Conservation (phyloP, 2,888 invertebrate genomes). For the Andrena flavipes region DNA sequence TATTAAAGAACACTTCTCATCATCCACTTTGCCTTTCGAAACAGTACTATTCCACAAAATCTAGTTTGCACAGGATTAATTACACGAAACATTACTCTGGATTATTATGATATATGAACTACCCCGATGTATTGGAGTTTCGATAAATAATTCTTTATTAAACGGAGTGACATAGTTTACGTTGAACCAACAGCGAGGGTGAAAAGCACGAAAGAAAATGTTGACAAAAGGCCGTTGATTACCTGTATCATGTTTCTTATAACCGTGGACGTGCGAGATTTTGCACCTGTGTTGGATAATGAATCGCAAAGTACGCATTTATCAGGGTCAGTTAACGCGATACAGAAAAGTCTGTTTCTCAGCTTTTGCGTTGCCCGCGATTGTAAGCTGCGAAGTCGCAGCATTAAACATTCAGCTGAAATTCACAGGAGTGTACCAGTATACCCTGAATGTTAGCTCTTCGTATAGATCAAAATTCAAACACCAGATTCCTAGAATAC, state of each 20-base stretch:
- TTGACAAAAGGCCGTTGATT: neutral
- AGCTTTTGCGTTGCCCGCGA: slow-evolving; percentile 24
- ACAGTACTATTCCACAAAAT: too few species aligned
- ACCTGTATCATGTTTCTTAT: slow-evolving; percentile 17
- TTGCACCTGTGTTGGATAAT: slow-evolving; percentile 19
- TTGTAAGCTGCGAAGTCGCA: slow-evolving; percentile 7
- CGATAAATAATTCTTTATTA: neutral
- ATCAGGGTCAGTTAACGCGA: slow-evolving; percentile 30
- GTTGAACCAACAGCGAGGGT: neutral
- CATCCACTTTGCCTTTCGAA: too few species aligned
- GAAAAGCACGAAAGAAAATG: neutral
- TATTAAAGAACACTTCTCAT: too few species aligned
- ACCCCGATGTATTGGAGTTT: too few species aligned
- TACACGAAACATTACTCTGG: too few species aligned
- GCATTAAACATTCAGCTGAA: slow-evolving; percentile 46
- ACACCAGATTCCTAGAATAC: neutral
- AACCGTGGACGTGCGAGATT: neutral
- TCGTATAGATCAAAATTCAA: slow-evolving; percentile 25
- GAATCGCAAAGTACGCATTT: slow-evolving; percentile 33
- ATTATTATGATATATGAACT: too few species aligned
- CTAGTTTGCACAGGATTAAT: too few species aligned
- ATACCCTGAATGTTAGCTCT: neutral
- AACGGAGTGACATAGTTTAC: neutral
- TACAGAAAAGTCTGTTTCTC: slow-evolving; percentile 16
- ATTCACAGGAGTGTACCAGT: slow-evolving; percentile 25